Conservation (phyloP, 2,797 vertebrate species). For the Oryzias sinensis region DNA sequence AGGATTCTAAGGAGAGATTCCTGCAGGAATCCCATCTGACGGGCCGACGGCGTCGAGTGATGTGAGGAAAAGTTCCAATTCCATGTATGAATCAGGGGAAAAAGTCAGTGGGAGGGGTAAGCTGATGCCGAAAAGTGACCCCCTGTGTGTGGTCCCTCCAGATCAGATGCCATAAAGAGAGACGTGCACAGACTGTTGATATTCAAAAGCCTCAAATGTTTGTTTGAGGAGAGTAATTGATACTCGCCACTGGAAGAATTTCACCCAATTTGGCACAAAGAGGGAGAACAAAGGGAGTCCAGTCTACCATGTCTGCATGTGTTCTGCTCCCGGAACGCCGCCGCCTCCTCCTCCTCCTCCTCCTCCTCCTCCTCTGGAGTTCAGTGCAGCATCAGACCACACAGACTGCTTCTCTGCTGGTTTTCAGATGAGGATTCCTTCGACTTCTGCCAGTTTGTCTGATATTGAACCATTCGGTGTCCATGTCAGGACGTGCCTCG, state of each 20-base stretch:
- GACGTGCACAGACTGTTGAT: slow-evolving; percentile 62
- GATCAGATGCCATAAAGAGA: slow-evolving; percentile 64
- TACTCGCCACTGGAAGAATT: slow-evolving; percentile 76
- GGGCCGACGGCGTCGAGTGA: background rate
- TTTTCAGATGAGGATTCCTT: slow-evolving; percentile 62
- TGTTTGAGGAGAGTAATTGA: slow-evolving; percentile 77
- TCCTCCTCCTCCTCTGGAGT: slow-evolving; percentile 43
- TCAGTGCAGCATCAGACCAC: slow-evolving; percentile 84
- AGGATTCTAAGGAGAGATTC: background rate
- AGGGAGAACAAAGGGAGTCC: slow-evolving; percentile 74
- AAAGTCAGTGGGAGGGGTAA: slow-evolving; percentile 28
- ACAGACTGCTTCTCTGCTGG: slow-evolving; percentile 76
- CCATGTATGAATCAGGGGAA: slow-evolving; percentile 1
- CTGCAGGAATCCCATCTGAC: background rate
- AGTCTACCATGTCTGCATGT: slow-evolving; percentile 73
- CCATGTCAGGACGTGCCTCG: slow-evolving; percentile 64
- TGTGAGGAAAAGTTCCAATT: slow-evolving; percentile 8
- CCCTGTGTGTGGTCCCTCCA: slow-evolving; percentile 69
- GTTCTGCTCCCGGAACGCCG: slow-evolving; percentile 69
- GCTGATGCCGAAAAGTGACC: slow-evolving; percentile 61
- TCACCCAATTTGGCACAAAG: slow-evolving; percentile 67
- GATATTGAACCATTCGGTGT: slow-evolving; percentile 68
- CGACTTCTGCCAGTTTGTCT: slow-evolving; percentile 63
- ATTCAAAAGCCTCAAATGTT: slow-evolving; percentile 66
- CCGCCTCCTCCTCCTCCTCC: slow-evolving; percentile 49